These are phyloP conservation scores for Alitta virens DNA, from an alignment of 2,888 invertebrate genomes.

Conservation along the genomic window DNA sequence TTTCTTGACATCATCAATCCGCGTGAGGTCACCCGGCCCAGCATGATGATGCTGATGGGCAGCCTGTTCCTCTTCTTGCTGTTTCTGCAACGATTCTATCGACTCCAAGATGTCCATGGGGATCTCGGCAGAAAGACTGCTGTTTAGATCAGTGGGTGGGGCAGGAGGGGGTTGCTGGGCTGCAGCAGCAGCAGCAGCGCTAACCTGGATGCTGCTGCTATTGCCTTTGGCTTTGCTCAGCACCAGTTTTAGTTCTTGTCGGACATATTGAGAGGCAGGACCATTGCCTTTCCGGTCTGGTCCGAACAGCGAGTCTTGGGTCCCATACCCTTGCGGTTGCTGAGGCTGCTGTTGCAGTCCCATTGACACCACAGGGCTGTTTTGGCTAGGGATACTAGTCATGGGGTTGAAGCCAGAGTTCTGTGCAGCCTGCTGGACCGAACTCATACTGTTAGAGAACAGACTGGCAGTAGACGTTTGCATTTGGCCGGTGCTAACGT, in stretches of 20 bases:
- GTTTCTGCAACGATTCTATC: slow-evolving; percentile 27
- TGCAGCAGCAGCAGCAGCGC: background rate
- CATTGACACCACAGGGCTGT: no score
- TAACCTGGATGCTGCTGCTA: background rate
- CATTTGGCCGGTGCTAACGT: background rate
- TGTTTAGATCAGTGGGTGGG: background rate
- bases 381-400: slow-evolving; percentile 14
- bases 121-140: slow-evolving; percentile 34
- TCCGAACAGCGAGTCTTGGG: no score
- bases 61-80: slow-evolving; percentile 12
- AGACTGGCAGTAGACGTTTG: background rate
- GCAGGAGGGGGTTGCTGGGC: slow-evolving; percentile 5
- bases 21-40: background rate
- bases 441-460: background rate
- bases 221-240: background rate
- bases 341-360: no score
- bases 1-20: slow-evolving; percentile 10
- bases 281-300: no score
- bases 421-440: background rate
- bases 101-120: slow-evolving; percentile 46
- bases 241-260: no score
- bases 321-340: no score
- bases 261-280: no score
- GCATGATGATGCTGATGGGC: background rate
- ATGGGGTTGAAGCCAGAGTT: slow-evolving; percentile 31